Percentiles rank a stretch among this genome's conserved stretches.
Evolutionary conservation across 2,113 vertebrate genomes (phyloP).

Genomic region (Pelmatolapia mariae): DNA sequence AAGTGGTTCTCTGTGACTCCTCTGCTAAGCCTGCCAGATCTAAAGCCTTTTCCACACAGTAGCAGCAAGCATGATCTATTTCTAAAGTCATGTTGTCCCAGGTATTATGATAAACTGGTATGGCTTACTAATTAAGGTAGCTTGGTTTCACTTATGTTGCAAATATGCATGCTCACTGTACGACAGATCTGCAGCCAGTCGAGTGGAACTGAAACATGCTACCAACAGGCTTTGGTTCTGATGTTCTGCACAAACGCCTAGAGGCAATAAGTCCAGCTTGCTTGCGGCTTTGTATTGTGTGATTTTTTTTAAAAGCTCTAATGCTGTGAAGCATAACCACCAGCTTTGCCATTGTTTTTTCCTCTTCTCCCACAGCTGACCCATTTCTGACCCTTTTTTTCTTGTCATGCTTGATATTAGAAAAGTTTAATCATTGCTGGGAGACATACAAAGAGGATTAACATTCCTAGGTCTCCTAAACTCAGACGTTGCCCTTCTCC

Average conservation of each 20-base stretch:
- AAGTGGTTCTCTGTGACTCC: slow-evolving; percentile 50
- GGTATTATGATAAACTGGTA: neutral
- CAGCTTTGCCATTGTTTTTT: slow-evolving; percentile 26
- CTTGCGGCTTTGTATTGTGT: slow-evolving; percentile 33
- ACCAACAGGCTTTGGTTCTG: neutral
- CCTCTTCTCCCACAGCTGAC: slow-evolving; percentile 49
- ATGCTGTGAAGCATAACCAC: slow-evolving; percentile 12
- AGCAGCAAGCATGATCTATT: slow-evolving; percentile 3
- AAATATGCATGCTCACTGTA: neutral
- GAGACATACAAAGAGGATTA: slow-evolving; percentile 73
- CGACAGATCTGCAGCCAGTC: neutral
- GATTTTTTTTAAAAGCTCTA: neutral
- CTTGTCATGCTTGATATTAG: slow-evolving; percentile 67
- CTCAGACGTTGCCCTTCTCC: slow-evolving; percentile 56
- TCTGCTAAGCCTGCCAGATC: slow-evolving; percentile 18
- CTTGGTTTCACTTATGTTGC: neutral
- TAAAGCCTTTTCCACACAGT: slow-evolving; percentile 42
- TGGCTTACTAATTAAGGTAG: neutral
- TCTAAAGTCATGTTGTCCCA: neutral
- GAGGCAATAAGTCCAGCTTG: neutral
- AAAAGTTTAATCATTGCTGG: slow-evolving; percentile 72
- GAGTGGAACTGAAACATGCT: neutral
- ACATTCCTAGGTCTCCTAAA: slow-evolving; percentile 68
- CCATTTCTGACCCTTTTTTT: slow-evolving; percentile 55
- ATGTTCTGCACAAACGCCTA: neutral